Percentiles rank a stretch among this genome's conserved stretches.
phyloP scores from a whole-genome alignment of 2,113 vertebrate genomes.

The Ophthalmolycus amberensis region DNA sequence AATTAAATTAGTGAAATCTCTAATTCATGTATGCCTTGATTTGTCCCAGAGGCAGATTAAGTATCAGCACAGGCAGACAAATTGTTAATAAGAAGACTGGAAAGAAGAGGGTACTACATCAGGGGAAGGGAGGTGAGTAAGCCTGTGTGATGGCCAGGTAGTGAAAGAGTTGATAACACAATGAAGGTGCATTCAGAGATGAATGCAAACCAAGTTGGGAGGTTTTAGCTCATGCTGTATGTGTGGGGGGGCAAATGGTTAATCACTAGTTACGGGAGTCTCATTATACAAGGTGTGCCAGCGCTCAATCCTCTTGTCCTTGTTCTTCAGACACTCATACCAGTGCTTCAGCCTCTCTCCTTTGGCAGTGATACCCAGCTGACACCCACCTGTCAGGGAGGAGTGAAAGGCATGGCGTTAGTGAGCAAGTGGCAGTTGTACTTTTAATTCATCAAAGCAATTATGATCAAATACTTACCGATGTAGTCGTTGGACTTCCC shows the following conservation, averaged over 20 bases:
- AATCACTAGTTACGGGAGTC: conserved; percentile 92
- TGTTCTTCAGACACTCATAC: conserved; percentile 99
- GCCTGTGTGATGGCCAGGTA: conserved; percentile 24
- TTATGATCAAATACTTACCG: conserved; percentile 81
- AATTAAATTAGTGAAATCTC: conserved; percentile 36
- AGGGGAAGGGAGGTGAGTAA: neutral
- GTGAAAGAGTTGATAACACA: conserved; percentile 45
- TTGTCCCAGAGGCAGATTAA: conserved; percentile 49
- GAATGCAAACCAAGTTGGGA: conserved; percentile 47
- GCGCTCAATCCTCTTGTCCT: conserved; percentile 98
- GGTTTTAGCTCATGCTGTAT: conserved; percentile 45
- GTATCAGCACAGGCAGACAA: conserved; percentile 59
- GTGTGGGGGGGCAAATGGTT: conserved; percentile 46
- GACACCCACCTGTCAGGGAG: conserved; percentile 85
- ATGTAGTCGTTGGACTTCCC: conserved; percentile 98
- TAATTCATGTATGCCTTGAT: conserved; percentile 41
- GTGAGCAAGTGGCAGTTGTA: conserved; percentile 3
- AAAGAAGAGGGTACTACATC: conserved; percentile 24
- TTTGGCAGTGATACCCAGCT: conserved; percentile 95
- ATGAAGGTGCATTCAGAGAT: conserved; percentile 33
- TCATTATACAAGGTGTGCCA: conserved; percentile 96
- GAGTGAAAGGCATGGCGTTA: conserved; percentile 14
- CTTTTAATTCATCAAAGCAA: neutral
- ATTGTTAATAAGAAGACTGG: conserved; percentile 15
- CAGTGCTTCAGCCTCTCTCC: conserved; percentile 98